phyloP scores from a whole-genome alignment of 2,888 invertebrate genomes.

The Schizaphis graminum region DNA sequence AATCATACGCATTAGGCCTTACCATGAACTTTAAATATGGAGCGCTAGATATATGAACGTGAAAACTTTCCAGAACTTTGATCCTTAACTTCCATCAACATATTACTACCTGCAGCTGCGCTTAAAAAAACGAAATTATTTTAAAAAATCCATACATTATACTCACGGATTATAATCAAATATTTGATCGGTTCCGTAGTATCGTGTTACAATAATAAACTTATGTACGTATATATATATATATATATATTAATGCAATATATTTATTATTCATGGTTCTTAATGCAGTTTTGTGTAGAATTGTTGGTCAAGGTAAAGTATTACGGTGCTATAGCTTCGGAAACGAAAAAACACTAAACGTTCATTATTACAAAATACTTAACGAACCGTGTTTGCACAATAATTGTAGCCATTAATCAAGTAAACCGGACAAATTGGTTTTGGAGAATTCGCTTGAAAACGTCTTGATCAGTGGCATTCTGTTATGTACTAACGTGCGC shows the following conservation, averaged over 20 bases:
- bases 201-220: background rate
- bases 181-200: background rate
- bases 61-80: background rate
- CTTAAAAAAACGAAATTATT: background rate
- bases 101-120: background rate
- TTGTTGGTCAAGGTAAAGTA: background rate
- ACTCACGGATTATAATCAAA: background rate
- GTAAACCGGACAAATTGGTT: conserved; percentile 7
- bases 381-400: background rate
- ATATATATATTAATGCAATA: too few species aligned
- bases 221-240: background rate
- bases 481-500: too few species aligned
- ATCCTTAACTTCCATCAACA: background rate
- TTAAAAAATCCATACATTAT: background rate
- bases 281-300: background rate
- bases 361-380: background rate
- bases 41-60: background rate
- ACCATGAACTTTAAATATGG: too few species aligned
- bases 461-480: conserved; percentile 5
- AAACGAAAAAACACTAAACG: background rate
- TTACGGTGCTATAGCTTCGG: background rate
- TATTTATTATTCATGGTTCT: background rate
- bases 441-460: background rate
- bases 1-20: background rate
- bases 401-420: background rate